phyloP scores from a whole-genome alignment of 2,113 vertebrate genomes.

The Myrmecobius fasciatus region DNA sequence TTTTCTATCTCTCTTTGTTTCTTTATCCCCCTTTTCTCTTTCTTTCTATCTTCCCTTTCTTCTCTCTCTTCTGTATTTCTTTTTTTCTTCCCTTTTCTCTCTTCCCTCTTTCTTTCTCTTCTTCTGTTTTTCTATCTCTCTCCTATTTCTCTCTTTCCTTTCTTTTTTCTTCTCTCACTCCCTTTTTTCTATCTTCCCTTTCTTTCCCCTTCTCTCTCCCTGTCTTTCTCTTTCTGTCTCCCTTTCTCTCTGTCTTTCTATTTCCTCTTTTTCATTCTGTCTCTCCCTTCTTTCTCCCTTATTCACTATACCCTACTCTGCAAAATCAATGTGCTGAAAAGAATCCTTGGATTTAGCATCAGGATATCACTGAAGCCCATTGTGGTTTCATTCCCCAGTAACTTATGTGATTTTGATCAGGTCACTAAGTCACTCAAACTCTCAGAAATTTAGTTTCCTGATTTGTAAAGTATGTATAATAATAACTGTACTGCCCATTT shows the following conservation, averaged over 20 bases:
- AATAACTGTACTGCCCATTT: background rate
- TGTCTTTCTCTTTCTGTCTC: background rate
- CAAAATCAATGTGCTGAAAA: background rate
- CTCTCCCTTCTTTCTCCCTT: background rate
- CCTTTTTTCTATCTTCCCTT: background rate
- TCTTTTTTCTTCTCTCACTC: no score
- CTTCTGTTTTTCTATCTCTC: background rate
- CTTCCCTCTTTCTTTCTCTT: no score
- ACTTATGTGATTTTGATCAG: background rate
- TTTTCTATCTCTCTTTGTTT: background rate
- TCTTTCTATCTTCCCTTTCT: background rate
- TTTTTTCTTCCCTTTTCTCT: background rate
- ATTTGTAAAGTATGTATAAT: background rate
- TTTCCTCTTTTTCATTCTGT: no score
- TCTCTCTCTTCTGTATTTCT: background rate
- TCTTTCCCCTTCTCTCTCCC: background rate
- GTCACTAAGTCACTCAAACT: background rate
- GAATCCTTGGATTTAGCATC: no score
- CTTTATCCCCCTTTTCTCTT: background rate
- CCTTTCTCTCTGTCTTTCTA: no score
- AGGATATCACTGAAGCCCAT: background rate
- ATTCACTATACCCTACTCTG: background rate
- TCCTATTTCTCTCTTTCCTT: background rate
- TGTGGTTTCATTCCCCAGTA: background rate
- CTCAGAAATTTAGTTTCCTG: background rate